Evolutionary conservation across 2,113 vertebrate species (phyloP).

Genomic region (Scatophagus argus): DNA sequence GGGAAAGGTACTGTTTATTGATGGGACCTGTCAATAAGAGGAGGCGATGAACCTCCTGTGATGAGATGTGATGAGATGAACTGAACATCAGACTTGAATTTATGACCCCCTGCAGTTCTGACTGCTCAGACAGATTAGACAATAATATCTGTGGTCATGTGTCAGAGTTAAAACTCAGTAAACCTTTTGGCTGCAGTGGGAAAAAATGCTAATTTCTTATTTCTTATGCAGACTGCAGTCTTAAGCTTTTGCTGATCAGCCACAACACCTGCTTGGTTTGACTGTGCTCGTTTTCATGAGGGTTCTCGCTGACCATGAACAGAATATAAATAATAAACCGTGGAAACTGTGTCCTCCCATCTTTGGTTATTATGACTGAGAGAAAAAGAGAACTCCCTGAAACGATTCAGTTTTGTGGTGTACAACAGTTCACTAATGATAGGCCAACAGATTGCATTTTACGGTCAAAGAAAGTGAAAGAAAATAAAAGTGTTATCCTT

Average conservation of each 20-base stretch:
- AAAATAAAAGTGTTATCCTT: too few species aligned
- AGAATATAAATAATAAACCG: not conserved
- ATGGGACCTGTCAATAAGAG: not conserved
- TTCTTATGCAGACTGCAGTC: not conserved
- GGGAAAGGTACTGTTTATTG: not conserved
- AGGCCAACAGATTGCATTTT: too few species aligned
- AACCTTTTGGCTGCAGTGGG: not conserved
- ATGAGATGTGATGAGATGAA: not conserved
- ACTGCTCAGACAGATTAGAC: not conserved
- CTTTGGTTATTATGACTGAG: not conserved
- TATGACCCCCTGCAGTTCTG: not conserved
- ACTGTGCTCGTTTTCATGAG: not conserved
- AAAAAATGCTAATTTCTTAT: too few species aligned
- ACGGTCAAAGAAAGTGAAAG: too few species aligned
- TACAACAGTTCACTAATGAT: too few species aligned
- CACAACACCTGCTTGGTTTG: not conserved
- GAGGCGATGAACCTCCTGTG: too few species aligned
- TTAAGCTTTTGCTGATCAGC: not conserved
- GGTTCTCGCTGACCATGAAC: too few species aligned
- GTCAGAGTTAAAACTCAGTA: not conserved
- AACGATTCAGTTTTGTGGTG: not conserved
- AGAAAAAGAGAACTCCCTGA: not conserved
- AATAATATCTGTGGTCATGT: not conserved
- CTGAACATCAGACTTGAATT: conserved; percentile 3
- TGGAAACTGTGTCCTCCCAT: not conserved